Conservation (phyloP, 2,888 invertebrate species). For the Quadroppia sp. region DNA sequence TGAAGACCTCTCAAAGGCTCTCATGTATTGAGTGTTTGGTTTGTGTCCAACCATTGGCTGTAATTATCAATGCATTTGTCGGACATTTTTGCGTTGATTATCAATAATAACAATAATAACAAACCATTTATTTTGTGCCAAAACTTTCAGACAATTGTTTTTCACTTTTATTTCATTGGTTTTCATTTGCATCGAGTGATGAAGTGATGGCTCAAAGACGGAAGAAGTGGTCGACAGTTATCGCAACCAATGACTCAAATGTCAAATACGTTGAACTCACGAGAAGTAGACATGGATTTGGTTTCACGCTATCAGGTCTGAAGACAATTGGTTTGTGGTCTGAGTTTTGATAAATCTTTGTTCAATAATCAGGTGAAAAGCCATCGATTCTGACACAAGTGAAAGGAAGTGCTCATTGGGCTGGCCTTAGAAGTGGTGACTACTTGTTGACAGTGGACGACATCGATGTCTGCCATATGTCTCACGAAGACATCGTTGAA, state of each 20-base stretch:
- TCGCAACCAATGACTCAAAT: background rate
- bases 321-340: background rate
- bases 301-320: background rate
- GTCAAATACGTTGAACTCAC: background rate
- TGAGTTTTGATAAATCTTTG: background rate
- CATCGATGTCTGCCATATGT: slow-evolving; percentile 80
- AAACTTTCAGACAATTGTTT: background rate
- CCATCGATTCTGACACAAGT: slow-evolving; percentile 12
- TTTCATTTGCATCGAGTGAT: too few species aligned
- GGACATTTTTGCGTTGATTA: background rate
- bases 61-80: background rate
- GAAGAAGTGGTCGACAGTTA: background rate
- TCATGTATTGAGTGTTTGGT: slow-evolving; percentile 12
- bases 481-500: slow-evolving; percentile 88
- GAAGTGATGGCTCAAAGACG: background rate
- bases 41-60: background rate
- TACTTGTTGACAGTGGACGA: slow-evolving; percentile 88
- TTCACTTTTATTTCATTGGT: background rate
- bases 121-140: background rate
- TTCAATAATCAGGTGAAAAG: slow-evolving; percentile 2
- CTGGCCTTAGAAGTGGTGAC: slow-evolving; percentile 85
- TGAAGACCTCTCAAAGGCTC: too few species aligned
- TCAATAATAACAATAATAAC: background rate
- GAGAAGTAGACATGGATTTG: background rate
- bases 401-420: slow-evolving; percentile 75